phyloP scores from a whole-genome alignment of 2,113 vertebrate genomes.

The Diphyllodes magnificus region DNA sequence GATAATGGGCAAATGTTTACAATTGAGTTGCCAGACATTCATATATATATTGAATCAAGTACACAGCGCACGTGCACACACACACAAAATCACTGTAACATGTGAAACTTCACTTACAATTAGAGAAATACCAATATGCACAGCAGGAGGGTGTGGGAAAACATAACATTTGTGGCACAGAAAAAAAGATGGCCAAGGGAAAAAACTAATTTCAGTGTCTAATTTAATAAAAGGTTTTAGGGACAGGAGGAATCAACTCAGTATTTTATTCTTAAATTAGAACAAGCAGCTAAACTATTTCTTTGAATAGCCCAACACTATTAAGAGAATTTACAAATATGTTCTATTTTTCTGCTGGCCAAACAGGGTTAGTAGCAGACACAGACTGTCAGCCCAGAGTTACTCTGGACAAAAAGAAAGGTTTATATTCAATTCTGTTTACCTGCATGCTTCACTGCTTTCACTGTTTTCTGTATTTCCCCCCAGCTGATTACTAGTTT shows the following conservation, averaged over 20 bases:
- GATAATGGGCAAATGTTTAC: background rate
- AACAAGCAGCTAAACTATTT: background rate
- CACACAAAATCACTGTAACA: background rate
- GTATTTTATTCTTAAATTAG: background rate
- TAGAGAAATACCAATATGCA: background rate
- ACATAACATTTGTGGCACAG: background rate
- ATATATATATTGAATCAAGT: background rate
- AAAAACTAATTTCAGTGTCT: background rate
- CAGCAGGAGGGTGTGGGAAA: slow-evolving; percentile 2
- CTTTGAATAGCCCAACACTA: background rate
- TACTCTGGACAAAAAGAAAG: background rate
- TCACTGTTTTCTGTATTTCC: slow-evolving; percentile 85
- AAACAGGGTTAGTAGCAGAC: background rate
- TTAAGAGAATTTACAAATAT: background rate
- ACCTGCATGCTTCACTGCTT: slow-evolving; percentile 94
- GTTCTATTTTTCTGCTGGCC: background rate
- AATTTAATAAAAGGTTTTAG: background rate
- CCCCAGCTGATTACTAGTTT: slow-evolving; percentile 81
- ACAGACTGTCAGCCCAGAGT: background rate
- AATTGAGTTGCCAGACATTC: background rate
- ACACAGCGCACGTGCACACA: background rate
- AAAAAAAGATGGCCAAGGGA: background rate
- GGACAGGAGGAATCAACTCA: background rate
- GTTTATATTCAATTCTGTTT: background rate
- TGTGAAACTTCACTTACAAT: slow-evolving; percentile 37